Conservation (phyloP, 2,797 vertebrate genomes). For the Lophius americanus region DNA sequence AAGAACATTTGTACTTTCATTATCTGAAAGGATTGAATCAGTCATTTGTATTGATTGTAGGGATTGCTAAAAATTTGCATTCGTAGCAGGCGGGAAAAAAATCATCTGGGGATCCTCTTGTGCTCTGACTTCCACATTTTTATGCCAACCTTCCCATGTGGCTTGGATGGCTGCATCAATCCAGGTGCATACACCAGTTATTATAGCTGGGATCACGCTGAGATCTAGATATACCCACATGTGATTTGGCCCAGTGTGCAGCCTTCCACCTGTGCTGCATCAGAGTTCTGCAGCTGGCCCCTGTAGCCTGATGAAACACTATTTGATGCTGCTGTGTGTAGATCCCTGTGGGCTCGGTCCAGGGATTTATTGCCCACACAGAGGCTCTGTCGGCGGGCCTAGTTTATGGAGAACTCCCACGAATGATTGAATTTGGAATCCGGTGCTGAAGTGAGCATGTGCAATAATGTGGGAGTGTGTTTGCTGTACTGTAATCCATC, state of each 20-base stretch:
- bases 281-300: slow-evolving; percentile 5
- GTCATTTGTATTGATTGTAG: background rate
- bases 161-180: background rate
- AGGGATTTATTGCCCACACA: slow-evolving; percentile 20
- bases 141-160: background rate
- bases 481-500: slow-evolving; percentile 44
- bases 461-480: slow-evolving; percentile 15
- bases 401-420: slow-evolving; percentile 32
- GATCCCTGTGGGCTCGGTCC: background rate
- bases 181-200: background rate
- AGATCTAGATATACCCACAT: slow-evolving; percentile 1
- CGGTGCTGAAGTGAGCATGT: slow-evolving; percentile 23
- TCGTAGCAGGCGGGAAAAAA: background rate
- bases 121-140: background rate
- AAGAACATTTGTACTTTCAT: background rate
- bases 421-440: slow-evolving; percentile 16
- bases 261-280: background rate
- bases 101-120: no score
- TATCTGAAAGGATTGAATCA: background rate
- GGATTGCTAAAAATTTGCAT: background rate
- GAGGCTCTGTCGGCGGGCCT: slow-evolving; percentile 30
- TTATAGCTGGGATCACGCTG: background rate
- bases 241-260: background rate
- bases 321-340: slow-evolving; percentile 9
- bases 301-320: slow-evolving; percentile 13